Conservation (phyloP, 2,888 invertebrate species). For the Dusona sp. region DNA sequence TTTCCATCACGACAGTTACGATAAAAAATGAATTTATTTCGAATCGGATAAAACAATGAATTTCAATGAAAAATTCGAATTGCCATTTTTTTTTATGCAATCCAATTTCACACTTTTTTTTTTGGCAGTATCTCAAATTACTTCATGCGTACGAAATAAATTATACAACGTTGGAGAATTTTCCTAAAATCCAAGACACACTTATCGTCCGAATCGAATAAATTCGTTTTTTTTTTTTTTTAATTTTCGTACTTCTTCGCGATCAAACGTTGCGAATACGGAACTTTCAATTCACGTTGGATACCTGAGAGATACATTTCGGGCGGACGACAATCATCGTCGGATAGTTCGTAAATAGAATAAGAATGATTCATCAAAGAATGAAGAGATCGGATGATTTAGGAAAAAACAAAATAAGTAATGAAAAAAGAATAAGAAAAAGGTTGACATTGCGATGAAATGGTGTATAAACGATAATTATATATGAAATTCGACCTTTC, state of each 20-base stretch:
- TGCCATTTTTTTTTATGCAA: not conserved
- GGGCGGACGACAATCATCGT: conserved; percentile 32
- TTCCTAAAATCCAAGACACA: not conserved
- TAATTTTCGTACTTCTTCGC: conserved; percentile 2
- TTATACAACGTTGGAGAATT: not conserved
- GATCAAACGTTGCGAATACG: conserved; percentile 33
- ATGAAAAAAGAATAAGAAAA: conserved; percentile 2
- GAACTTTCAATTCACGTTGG: conserved; percentile 48
- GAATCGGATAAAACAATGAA: conserved; percentile 2
- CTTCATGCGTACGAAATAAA: not conserved
- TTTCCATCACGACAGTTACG: not conserved
- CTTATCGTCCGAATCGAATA: conserved; percentile 1
- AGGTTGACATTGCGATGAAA: not conserved
- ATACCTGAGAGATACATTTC: conserved; percentile 48
- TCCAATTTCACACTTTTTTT: not conserved
- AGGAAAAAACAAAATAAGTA: conserved; percentile 11
- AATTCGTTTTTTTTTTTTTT: conserved; percentile 33
- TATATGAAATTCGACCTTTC: conserved; percentile 59
- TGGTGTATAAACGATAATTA: conserved; percentile 42
- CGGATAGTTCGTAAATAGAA: conserved; percentile 11
- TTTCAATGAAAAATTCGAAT: not conserved
- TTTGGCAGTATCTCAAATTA: conserved; percentile 15
- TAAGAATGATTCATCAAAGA: conserved; percentile 1
- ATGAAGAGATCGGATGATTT: conserved; percentile 6
- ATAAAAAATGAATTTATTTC: conserved; percentile 22